Evolutionary conservation across 2,888 invertebrate species (phyloP).

Genomic region (Macropis europaea): DNA sequence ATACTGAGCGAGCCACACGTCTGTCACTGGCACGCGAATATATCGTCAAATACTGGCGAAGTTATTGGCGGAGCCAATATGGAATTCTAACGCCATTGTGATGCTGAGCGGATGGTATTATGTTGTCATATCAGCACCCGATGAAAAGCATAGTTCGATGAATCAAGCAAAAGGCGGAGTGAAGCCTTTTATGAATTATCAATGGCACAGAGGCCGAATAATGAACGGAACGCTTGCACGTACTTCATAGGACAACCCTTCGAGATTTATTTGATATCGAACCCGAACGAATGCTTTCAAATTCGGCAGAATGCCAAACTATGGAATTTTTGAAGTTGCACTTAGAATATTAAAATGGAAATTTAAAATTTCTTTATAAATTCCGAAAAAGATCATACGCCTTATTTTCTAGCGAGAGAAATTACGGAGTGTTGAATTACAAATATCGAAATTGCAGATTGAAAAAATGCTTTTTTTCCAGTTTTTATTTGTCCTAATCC

Average conservation of each 20-base stretch:
- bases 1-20: background rate
- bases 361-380: constrained; percentile 6
- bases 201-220: background rate
- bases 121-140: background rate
- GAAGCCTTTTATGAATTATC: constrained; percentile 21
- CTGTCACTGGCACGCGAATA: constrained; percentile 8
- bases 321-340: no score
- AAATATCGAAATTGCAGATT: no score
- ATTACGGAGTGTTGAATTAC: no score
- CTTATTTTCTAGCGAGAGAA: no score
- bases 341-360: no score
- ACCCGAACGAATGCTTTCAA: constrained; percentile 20
- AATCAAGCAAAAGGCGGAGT: constrained; percentile 29
- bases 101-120: constrained; percentile 14
- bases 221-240: constrained; percentile 17
- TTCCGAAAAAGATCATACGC: no score
- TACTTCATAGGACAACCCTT: constrained; percentile 7
- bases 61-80: constrained; percentile 4
- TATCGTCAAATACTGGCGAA: background rate
- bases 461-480: no score
- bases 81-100: constrained; percentile 33
- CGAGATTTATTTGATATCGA: constrained; percentile 15
- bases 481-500: no score
- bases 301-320: no score
- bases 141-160: constrained; percentile 38